Base-by-base conservation (phyloP, 2,888 invertebrate species). In the Liodrosophila aerea region DNA sequence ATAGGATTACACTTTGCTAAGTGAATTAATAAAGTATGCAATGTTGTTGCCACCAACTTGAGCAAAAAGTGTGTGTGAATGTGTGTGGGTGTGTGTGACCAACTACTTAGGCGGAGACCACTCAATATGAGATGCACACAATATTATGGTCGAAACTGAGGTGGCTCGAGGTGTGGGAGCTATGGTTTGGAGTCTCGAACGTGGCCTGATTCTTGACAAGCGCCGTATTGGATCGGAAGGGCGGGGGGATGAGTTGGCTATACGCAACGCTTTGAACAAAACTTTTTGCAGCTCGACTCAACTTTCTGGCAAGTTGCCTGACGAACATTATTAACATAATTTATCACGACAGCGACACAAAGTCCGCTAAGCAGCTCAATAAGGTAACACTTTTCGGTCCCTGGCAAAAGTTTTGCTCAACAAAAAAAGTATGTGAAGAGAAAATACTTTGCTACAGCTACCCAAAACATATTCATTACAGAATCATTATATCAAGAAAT, bases 1-100 rank as follows among this genome's bases (percentile, higher is more conserved):
- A 83, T 83, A 84, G 82, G 82, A 83, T 83, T 83, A 83, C 82
- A 83, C 86, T 83, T 83, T 86, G 85, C 86, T 83, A 83, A 83
- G 82, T 83, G 82, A 83, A 83, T 83, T 83, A 83, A 83, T 86
- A 84, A 86, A 86, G 85, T 86, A 70, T 76, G 80, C 67, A 47
- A 5, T 27, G 70, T 34, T 45, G 44, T 22, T 47, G 40, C 51
- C 61, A 46, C 50, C 16, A 36, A 50, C 63, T 12, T 46, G 57
- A n/a, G 52, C 50, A 27, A 45, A 37, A 57, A 60, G 44, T 59
- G 75, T n/a, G n/a, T n/a, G n/a, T n/a, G n/a, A n/a, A n/a, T n/a
- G n/a, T n/a, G n/a, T n/a, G 22, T 22, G 22, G 2, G 22, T 2
- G 3, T 4, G 22, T 73, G 85, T 63, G 77, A 70, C 77, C 73